phyloP scores from a whole-genome alignment of 2,113 vertebrate species.

The Phrynocephalus versicolor region DNA sequence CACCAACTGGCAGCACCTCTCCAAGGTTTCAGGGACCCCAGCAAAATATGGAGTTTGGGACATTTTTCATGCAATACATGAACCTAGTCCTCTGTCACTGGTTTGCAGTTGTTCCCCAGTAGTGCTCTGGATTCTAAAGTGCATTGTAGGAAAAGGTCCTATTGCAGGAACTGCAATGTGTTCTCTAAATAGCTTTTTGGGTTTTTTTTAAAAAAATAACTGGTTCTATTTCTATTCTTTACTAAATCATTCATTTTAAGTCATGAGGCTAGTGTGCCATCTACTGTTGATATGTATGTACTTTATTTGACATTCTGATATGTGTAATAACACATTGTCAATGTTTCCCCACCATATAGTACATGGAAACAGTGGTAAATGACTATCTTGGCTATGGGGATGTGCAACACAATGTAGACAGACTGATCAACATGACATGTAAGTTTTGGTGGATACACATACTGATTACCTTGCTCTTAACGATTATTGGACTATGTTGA shows the following conservation, averaged over 20 bases:
- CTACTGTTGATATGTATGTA: conserved; percentile 45
- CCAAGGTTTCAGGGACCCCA: neutral
- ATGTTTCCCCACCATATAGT: conserved; percentile 65
- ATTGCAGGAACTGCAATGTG: neutral
- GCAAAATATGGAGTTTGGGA: neutral
- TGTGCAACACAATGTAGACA: conserved; percentile 76
- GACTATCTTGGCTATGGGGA: conserved; percentile 76
- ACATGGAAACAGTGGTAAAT: conserved; percentile 80
- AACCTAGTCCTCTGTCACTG: neutral
- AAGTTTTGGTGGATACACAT: conserved; percentile 52
- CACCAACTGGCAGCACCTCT: neutral
- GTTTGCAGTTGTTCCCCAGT: neutral
- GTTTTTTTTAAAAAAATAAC: neutral
- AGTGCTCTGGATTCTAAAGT: neutral
- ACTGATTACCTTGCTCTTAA: neutral
- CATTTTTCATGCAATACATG: neutral
- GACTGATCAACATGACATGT: conserved; percentile 87
- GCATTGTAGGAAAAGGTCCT: neutral
- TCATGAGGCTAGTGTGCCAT: conserved; percentile 44
- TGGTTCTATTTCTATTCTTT: neutral
- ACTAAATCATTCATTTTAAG: too few relatives aligned
- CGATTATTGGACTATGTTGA: neutral
- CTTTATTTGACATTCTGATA: conserved; percentile 6
- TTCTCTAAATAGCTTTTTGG: neutral
- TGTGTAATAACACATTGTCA: neutral